These are phyloP conservation scores for Sabatieria punctata DNA, from an alignment of 2,888 invertebrate genomes.

Conservation along the genomic window DNA sequence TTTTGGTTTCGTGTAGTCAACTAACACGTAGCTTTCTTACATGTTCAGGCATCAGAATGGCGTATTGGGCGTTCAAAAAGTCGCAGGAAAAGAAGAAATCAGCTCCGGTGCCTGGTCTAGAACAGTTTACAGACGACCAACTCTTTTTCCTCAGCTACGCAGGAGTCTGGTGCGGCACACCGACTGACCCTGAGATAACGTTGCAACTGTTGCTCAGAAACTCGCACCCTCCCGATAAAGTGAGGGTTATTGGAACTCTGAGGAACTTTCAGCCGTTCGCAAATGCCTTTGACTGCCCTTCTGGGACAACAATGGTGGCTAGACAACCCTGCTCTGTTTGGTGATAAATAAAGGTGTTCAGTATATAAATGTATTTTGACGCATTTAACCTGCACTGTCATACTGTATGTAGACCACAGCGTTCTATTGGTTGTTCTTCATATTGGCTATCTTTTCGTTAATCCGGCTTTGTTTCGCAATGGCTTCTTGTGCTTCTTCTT, in stretches of 20 bases:
- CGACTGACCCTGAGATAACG: neutral
- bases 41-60: neutral
- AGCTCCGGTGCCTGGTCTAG: neutral
- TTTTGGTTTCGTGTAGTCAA: too few species aligned
- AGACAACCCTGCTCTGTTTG: neutral
- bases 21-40: too few species aligned
- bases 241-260: neutral
- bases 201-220: neutral
- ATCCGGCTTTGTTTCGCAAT: too few species aligned
- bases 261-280: neutral
- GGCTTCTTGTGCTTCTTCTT: too few species aligned
- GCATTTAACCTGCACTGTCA: too few species aligned
- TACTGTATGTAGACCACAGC: too few species aligned
- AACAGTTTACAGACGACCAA: neutral
- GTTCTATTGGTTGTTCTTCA: too few species aligned
- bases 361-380: too few species aligned
- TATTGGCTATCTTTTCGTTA: too few species aligned
- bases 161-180: neutral
- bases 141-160: slow-evolving; percentile 1
- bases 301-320: neutral
- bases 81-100: too few species aligned
- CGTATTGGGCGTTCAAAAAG: slow-evolving; percentile 1
- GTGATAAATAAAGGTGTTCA: too few species aligned
- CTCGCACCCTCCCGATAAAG: neutral
- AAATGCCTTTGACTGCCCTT: neutral